A percentile compares a stretch with the other conserved stretches of the same genome.
Evolutionary conservation across 2,888 invertebrate genomes (phyloP).

Genomic region (Yponomeuta evonymella): DNA sequence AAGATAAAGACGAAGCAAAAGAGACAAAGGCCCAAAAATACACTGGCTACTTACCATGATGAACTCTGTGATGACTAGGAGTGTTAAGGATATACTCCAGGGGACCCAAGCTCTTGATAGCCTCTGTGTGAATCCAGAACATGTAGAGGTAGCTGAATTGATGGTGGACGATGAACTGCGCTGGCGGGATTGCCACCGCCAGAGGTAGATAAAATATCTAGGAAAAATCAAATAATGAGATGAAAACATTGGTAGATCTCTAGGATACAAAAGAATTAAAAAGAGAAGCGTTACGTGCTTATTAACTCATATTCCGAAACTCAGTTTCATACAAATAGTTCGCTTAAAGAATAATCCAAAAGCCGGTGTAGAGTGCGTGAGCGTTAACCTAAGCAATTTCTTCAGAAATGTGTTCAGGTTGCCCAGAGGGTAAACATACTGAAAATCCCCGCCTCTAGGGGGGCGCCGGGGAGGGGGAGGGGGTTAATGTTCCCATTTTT

Average conservation of each 20-base stretch:
- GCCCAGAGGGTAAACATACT: no score
- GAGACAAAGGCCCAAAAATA: not conserved
- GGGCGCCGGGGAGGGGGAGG: no score
- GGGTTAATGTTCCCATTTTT: no score
- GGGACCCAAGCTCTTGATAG: slow-evolving; percentile 87
- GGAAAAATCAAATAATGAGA: not conserved
- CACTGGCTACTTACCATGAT: slow-evolving; percentile 78
- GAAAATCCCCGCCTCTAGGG: no score
- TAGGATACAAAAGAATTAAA: not conserved
- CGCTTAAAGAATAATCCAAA: no score
- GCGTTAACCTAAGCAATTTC: no score
- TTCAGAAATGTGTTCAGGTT: no score
- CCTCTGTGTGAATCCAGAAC: slow-evolving; percentile 95
- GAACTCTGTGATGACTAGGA: slow-evolving; percentile 92
- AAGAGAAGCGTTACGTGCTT: not conserved
- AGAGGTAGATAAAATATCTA: slow-evolving; percentile 84
- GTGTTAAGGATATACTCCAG: slow-evolving; percentile 92
- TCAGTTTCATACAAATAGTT: no score
- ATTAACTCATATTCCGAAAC: not conserved
- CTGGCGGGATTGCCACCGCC: slow-evolving; percentile 86
- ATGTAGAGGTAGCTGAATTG: slow-evolving; percentile 94
- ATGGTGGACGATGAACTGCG: slow-evolving; percentile 86
- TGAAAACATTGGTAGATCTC: no score
- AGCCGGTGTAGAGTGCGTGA: no score
- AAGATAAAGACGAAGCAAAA: no score